Conservation (phyloP, 2,888 invertebrate species). For the Notodonta dromedarius region DNA sequence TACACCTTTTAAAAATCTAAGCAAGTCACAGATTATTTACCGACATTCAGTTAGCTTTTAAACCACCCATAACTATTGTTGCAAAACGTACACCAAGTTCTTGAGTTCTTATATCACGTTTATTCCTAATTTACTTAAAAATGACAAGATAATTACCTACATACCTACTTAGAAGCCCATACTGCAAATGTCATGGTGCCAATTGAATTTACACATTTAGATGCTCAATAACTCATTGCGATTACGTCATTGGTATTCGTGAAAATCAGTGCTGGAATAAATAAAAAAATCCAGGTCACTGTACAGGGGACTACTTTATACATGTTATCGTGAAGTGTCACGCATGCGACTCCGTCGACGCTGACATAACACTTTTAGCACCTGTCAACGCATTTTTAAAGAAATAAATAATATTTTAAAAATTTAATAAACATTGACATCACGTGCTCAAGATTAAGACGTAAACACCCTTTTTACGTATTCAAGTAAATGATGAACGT, state of each 20-base stretch:
- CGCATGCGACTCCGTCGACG: constrained; percentile 27
- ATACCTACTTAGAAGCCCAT: background rate
- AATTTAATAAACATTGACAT: background rate
- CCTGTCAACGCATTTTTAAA: constrained; percentile 36
- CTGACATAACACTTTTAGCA: constrained; percentile 33
- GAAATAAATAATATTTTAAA: constrained; percentile 16
- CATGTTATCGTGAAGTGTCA: constrained; percentile 31
- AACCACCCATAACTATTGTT: too few species aligned
- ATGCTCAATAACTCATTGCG: constrained; percentile 34
- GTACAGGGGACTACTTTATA: constrained; percentile 29
- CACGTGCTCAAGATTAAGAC: background rate
- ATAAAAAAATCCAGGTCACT: constrained; percentile 47
- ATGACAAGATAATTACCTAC: too few species aligned
- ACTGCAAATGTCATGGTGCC: background rate
- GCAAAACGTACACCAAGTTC: too few species aligned
- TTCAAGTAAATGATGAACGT: constrained; percentile 1
- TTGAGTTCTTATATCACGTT: too few species aligned
- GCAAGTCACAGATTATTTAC: too few species aligned
- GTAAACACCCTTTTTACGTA: background rate
- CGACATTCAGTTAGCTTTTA: too few species aligned
- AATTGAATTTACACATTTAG: background rate
- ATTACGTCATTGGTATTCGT: constrained; percentile 40
- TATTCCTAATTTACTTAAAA: too few species aligned
- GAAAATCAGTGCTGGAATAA: constrained; percentile 37
- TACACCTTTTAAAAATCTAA: too few species aligned